These are phyloP conservation scores for Hypselothyrea guttata DNA, from an alignment of 2,888 invertebrate species.

Conservation along the genomic window DNA sequence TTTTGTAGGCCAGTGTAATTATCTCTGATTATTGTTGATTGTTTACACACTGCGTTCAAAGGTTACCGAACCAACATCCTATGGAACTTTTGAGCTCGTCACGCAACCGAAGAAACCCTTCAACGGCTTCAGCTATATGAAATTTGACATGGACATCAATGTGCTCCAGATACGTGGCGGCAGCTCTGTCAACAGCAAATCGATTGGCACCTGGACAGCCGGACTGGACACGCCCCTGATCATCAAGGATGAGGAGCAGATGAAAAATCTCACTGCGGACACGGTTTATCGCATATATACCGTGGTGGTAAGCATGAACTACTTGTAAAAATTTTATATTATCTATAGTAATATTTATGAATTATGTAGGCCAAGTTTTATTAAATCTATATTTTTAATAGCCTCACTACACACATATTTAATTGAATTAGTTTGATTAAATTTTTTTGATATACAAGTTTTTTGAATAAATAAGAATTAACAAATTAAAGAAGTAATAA, in stretches of 20 bases:
- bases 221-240: conserved; percentile 87
- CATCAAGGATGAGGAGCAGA: conserved; percentile 86
- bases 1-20: conserved; percentile 6
- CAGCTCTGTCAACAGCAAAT: conserved; percentile 87
- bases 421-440: too few relatives aligned
- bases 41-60: conserved; percentile 61
- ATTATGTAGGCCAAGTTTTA: too few relatives aligned
- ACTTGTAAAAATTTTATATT: too few relatives aligned
- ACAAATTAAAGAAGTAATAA: too few relatives aligned
- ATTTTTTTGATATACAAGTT: too few relatives aligned
- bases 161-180: conserved; percentile 89
- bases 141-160: conserved; percentile 88
- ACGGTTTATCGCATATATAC: conserved; percentile 94
- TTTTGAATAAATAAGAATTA: too few relatives aligned
- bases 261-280: conserved; percentile 90
- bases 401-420: too few relatives aligned
- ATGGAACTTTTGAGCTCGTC: conserved; percentile 86
- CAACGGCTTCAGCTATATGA: conserved; percentile 89
- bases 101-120: conserved; percentile 84
- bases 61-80: conserved; percentile 87
- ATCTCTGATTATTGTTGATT: conserved; percentile 48
- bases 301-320: conserved; percentile 87
- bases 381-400: too few relatives aligned
- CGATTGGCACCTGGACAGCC: conserved; percentile 90
- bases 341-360: too few relatives aligned